Percentiles rank a stretch among this genome's conserved stretches.
phyloP scores from a whole-genome alignment of 2,113 vertebrate species.

The Camelus bactrianus region DNA sequence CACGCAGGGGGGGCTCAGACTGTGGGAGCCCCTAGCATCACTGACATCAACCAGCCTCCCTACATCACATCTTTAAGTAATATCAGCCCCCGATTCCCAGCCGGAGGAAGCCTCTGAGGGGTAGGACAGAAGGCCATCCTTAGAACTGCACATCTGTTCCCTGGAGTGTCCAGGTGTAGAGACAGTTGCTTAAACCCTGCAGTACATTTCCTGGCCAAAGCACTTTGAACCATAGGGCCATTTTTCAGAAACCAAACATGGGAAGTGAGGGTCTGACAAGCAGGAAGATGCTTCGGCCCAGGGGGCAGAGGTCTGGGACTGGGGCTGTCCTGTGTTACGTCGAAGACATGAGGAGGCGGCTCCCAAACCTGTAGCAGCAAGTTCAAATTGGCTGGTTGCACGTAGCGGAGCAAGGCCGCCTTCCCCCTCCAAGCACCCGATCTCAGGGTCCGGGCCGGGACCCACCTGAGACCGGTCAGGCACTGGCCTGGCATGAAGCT shows the following conservation, averaged over 20 bases:
- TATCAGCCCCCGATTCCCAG: background rate
- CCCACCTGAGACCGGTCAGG: background rate
- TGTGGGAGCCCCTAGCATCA: fast-evolving
- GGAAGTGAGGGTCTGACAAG: background rate
- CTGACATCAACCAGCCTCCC: background rate
- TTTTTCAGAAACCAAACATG: background rate
- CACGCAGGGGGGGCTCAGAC: background rate
- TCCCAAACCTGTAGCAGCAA: background rate
- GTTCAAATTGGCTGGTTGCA: background rate
- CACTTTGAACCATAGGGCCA: background rate
- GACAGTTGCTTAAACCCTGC: background rate
- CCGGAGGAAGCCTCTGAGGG: background rate
- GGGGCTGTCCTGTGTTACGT: background rate
- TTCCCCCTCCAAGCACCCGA: background rate
- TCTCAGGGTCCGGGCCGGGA: background rate
- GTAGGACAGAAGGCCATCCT: background rate
- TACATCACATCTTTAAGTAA: background rate
- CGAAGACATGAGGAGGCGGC: background rate
- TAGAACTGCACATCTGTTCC: background rate
- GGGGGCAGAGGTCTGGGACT: background rate
- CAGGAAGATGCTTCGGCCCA: background rate
- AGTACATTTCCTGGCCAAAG: background rate
- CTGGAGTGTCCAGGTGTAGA: background rate
- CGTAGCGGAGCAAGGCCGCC: background rate
- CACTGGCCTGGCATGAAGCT: background rate